phyloP scores from a whole-genome alignment of 2,113 vertebrate species.

The Gymnorhina tibicen region DNA sequence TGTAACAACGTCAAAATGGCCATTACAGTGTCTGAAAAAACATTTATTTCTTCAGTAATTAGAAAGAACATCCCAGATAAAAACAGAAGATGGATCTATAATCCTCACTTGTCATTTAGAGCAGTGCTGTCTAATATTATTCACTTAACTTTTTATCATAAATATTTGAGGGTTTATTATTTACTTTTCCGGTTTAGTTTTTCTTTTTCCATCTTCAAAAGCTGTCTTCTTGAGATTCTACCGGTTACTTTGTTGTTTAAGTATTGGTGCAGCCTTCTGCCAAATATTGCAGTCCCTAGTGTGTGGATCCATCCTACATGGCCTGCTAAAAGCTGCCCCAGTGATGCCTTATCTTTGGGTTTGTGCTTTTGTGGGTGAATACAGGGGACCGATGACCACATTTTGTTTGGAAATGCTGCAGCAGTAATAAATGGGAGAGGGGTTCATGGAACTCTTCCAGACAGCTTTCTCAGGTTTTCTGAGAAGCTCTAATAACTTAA shows the following conservation, averaged over 20 bases:
- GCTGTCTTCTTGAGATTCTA: not conserved
- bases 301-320: not conserved
- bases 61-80: not conserved
- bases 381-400: rapidly evolving
- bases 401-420: not conserved
- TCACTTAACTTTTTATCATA: not conserved
- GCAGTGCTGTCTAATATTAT: not conserved
- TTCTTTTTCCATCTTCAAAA: not conserved
- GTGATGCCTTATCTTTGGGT: not conserved
- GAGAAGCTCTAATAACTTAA: not conserved
- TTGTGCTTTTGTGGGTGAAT: not conserved
- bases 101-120: not conserved
- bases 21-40: not conserved
- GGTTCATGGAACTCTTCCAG: not conserved
- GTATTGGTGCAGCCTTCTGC: not conserved
- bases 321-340: not conserved
- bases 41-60: not conserved
- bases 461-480: not conserved
- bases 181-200: not conserved
- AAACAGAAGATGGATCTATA: not conserved
- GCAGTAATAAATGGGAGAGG: not conserved
- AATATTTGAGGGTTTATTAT: not conserved
- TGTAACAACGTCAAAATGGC: not conserved
- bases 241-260: not conserved
- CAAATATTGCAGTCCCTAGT: not conserved